Conservation (phyloP, 2,113 vertebrate genomes). For the Neotoma lepida region DNA sequence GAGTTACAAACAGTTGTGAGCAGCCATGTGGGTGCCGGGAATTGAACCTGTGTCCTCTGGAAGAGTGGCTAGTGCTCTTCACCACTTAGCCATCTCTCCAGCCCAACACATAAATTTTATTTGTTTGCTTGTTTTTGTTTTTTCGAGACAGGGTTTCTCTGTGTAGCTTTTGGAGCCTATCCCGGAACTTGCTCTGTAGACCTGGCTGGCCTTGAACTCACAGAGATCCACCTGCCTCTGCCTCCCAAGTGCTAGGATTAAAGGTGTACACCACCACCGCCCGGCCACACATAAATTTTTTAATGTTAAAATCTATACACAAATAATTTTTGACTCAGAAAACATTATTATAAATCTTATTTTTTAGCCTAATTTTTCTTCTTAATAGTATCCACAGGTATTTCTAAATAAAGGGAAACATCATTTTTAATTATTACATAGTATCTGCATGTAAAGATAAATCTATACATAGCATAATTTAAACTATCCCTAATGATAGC, state of each 20-base stretch:
- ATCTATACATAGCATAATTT: background rate
- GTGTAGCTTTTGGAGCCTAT: too few relatives aligned
- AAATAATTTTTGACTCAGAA: background rate
- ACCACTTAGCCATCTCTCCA: background rate
- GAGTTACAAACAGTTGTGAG: too few relatives aligned
- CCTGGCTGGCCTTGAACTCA: too few relatives aligned
- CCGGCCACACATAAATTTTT: background rate
- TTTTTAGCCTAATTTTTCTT: background rate
- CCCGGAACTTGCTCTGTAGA: too few relatives aligned
- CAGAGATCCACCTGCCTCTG: too few relatives aligned
- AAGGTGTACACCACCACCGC: too few relatives aligned
- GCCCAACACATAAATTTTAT: background rate
- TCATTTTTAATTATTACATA: background rate
- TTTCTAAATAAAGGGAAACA: background rate
- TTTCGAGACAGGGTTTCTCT: too few relatives aligned
- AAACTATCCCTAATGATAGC: background rate
- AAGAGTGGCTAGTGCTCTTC: background rate
- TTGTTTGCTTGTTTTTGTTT: too few relatives aligned
- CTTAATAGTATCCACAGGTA: background rate
- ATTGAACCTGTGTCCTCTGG: background rate
- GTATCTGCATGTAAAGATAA: background rate
- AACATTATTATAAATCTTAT: background rate
- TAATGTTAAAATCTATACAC: background rate
- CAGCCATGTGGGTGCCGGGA: too few relatives aligned
- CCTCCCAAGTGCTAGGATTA: too few relatives aligned